These are phyloP conservation scores for Rhabdomys dilectus DNA, from an alignment of 2,113 vertebrate species.

Conservation along the genomic window DNA sequence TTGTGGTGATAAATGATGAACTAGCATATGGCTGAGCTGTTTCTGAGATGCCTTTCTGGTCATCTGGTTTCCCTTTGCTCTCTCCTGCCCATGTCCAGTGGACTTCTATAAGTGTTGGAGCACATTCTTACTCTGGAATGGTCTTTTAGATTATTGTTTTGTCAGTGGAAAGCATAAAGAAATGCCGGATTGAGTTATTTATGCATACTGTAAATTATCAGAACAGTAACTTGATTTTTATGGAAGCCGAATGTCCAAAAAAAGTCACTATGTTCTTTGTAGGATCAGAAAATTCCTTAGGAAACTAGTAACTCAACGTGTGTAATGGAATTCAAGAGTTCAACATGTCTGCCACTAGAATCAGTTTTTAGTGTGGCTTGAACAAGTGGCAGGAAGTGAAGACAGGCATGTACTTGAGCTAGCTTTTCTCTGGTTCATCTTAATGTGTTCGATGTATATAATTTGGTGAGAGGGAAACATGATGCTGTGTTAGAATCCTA, in stretches of 20 bases:
- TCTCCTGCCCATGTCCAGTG: not conserved
- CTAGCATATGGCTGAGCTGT: not conserved
- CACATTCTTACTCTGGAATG: not conserved
- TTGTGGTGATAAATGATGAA: not conserved
- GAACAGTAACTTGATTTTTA: not conserved
- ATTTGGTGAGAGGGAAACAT: not conserved
- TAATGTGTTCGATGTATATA: not conserved
- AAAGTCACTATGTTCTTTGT: not conserved
- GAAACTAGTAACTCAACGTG: not conserved
- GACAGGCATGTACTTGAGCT: not conserved
- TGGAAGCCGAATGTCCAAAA: not conserved
- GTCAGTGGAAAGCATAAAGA: not conserved
- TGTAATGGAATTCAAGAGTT: not conserved
- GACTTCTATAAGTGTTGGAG: not conserved
- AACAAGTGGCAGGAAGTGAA: not conserved
- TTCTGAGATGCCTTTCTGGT: not conserved
- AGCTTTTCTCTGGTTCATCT: not conserved
- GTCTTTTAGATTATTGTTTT: not conserved
- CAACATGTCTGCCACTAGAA: not conserved
- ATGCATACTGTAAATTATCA: not conserved
- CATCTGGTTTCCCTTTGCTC: not conserved
- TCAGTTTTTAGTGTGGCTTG: not conserved
- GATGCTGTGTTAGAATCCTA: fast-evolving
- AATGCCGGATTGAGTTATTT: not conserved
- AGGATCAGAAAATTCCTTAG: not conserved